Evolutionary conservation across 2,113 vertebrate species (phyloP), one percentile per base, ranked within the genome.

Genomic region (Syrrhaptes paradoxus): DNA sequence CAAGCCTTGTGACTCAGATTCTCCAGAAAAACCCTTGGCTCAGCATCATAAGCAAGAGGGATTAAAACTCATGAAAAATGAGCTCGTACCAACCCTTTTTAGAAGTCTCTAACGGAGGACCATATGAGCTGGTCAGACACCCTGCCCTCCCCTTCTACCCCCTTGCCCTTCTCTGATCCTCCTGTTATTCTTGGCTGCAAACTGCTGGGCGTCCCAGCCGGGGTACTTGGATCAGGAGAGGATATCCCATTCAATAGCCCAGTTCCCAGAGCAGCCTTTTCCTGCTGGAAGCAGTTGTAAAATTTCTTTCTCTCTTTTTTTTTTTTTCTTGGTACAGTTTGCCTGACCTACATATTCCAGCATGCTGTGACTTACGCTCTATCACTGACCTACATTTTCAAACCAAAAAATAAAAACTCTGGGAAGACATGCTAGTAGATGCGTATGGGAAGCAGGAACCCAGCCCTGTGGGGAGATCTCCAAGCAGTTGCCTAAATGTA

Each of bases 11-110:
- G 97, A 96, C 94, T 97, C 95, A 97, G 94, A 96, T 74, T 89
- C 94, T 96, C 96, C 95, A 93, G 70, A 90, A 97, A 95, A 91
- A 84, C 45, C 89, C 71, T 95, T 97, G 95, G 96, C 96, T 95
- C 83, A 89, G 89, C 85, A 94, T 92, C 92, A 83, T 58, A 91
- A 95, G 82, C 43, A 92, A 83, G 86, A 95, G 85, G 93, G 87
- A 94, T 96, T 93, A 97, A 92, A 93, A 92, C 77, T 79, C 67
- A 94, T 87, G 84, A 92, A 90, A 95, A 95, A 95, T 52, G 92
- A 97, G 88, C 96, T 93, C 0, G 13, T 84, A 92, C 83, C 90
- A 97, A 70, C 73, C 73, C 89, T 83, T 89, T 92, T 62, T 75
- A 52, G 89, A 87, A 81, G 85, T 81, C 87, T 94, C 76, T 95